These are phyloP conservation scores for Cotesia congregata DNA, from an alignment of 2,888 invertebrate species.

Conservation along the genomic window DNA sequence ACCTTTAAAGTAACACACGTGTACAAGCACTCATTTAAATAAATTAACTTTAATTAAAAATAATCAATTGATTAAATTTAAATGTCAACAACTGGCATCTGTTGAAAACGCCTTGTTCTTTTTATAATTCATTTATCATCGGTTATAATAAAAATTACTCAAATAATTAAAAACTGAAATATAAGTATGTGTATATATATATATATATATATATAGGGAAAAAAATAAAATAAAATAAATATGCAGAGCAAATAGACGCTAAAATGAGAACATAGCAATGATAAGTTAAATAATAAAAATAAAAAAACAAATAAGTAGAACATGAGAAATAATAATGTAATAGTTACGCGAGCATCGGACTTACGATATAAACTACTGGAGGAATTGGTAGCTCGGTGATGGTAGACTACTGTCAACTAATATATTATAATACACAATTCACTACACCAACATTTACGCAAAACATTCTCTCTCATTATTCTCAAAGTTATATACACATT, in stretches of 20 bases:
- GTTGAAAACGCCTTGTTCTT: conserved; percentile 15
- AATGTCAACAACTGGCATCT: background rate
- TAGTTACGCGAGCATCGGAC: conserved; percentile 1
- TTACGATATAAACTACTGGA: conserved; percentile 20
- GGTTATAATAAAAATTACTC: background rate
- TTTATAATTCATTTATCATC: background rate
- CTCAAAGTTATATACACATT: background rate
- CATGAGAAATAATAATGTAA: background rate
- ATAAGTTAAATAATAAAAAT: background rate
- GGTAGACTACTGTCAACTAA: conserved; percentile 33
- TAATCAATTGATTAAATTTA: background rate
- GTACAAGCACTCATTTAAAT: background rate
- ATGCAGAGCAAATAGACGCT: background rate
- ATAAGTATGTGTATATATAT: too few relatives aligned
- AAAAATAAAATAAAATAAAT: background rate
- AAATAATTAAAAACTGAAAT: background rate
- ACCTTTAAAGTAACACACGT: background rate
- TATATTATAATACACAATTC: background rate
- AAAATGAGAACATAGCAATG: background rate
- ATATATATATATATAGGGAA: too few relatives aligned
- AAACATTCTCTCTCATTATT: conserved; percentile 23
- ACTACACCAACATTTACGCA: conserved; percentile 35
- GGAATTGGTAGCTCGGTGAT: conserved; percentile 12
- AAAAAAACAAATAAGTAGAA: conserved; percentile 22
- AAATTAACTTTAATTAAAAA: background rate